Evolutionary conservation across 2,888 invertebrate genomes (phyloP).

Genomic region (Rhagonycha fulva): DNA sequence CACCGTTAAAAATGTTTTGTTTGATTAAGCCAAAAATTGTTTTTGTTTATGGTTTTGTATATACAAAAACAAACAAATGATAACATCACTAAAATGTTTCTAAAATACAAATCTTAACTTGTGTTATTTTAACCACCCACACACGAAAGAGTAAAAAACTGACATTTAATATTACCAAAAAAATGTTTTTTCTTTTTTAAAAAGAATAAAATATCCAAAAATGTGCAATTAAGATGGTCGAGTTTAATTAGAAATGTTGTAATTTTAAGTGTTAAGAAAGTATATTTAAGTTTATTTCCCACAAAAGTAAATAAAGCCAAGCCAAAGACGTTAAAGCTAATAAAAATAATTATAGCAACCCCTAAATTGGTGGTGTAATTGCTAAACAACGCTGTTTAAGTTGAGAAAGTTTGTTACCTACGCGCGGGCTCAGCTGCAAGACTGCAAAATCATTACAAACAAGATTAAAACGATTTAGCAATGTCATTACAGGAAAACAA

Average conservation of each 20-base stretch:
- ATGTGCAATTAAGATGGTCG: background rate
- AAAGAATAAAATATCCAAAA: background rate
- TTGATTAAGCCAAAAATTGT: background rate
- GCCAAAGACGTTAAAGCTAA: conserved; percentile 26
- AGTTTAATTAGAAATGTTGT: conserved; percentile 11
- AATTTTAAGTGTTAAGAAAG: conserved; percentile 9
- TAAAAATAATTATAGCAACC: conserved; percentile 28
- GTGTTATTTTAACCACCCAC: background rate
- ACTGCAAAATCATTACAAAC: conserved; percentile 31
- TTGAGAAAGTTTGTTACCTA: conserved; percentile 28
- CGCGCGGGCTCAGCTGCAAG: conserved; percentile 32
- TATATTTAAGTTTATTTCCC: conserved; percentile 7
- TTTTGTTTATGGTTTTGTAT: background rate
- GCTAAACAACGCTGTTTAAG: conserved; percentile 28
- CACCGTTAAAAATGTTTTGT: background rate
- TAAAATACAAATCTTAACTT: background rate
- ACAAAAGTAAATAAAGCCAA: conserved; percentile 21
- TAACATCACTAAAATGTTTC: background rate
- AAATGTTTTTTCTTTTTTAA: too few species aligned
- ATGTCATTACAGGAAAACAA: conserved; percentile 26
- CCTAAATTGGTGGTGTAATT: conserved; percentile 28
- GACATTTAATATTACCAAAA: background rate
- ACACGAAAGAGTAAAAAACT: background rate
- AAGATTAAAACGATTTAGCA: conserved; percentile 33
- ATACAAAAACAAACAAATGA: background rate